phyloP scores from a whole-genome alignment of 2,888 invertebrate genomes.

The Stenurella melanura region DNA sequence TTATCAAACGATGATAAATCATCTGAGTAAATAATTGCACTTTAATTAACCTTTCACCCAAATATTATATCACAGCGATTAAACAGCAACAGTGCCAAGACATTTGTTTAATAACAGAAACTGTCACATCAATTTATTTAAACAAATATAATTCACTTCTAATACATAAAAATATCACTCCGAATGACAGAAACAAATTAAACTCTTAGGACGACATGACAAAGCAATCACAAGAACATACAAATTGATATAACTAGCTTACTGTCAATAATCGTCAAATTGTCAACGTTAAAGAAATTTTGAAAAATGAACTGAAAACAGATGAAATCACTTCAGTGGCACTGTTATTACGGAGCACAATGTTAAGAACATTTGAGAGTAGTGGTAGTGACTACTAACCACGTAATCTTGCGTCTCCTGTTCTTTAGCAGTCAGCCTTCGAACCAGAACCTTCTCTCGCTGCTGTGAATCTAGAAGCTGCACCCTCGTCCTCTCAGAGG shows the following conservation, averaged over 20 bases:
- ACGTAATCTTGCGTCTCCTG: constrained; percentile 97
- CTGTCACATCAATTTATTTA: constrained; percentile 12
- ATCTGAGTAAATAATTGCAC: background rate
- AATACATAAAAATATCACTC: constrained; percentile 9
- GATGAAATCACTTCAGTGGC: constrained; percentile 31
- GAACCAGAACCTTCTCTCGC: constrained; percentile 93
- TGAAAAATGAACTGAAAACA: constrained; percentile 14
- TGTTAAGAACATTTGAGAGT: constrained; percentile 71
- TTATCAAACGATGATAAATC: background rate
- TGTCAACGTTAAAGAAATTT: constrained; percentile 33
- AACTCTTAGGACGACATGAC: background rate
- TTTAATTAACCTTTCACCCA: background rate
- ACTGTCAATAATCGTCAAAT: constrained; percentile 25
- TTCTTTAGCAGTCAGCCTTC: constrained; percentile 94
- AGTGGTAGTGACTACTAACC: constrained; percentile 78
- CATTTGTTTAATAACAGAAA: background rate
- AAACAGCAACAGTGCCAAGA: constrained; percentile 13
- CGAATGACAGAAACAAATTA: background rate
- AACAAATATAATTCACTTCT: constrained; percentile 17
- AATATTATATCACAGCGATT: constrained; percentile 6
- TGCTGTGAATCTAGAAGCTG: constrained; percentile 91
- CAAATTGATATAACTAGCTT: constrained; percentile 19
- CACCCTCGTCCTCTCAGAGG: constrained; percentile 86
- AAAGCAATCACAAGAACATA: constrained; percentile 23
- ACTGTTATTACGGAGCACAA: constrained; percentile 52